Base-by-base conservation (phyloP, 2,888 invertebrate genomes). In the Nymphalis c-album region DNA sequence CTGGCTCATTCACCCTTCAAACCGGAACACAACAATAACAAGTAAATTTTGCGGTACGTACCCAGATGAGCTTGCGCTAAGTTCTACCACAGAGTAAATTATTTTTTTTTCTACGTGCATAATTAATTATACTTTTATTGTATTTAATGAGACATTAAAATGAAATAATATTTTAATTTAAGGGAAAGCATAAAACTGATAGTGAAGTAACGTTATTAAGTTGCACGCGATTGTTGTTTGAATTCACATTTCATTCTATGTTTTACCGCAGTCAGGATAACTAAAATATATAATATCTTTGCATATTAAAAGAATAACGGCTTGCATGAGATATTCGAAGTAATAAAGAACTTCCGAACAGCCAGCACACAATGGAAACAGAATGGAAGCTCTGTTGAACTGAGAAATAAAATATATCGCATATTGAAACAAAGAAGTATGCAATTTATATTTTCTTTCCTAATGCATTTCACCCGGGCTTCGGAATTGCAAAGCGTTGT, bases 351-450 rank as follows among this genome's bases (percentile, higher is more conserved):
- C 51, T 59, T 50, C 7, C 20, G 45, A 40, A 64, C 59, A 45
- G 5, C n/a, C 3, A 22, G n/a, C 45, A 16, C 26, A 51, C 59
- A 60, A 51, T 51, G 51, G 59, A 59, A 64, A 51, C 51, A 60
- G 17, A 57, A 35, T 59, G 51, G 46, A 53, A 46, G 59, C 57
- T 57, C 57, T 45, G 59, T 18, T 60, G 46, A 40, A 7, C 60
- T 55, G 20, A 1, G 47, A 45, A 60, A 55, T 65, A 55, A 60
- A 60, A 60, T 65, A 57, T 57, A 65, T 65, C 60, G 65, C 60
- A 51, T 65, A 65, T 65, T 47, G 65, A 65, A 65, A 65, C 65
- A 65, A 65, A 60, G 65, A 60, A 65, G 46, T 55, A 47, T 60
- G n/a, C 65, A 55, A 60, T 60, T 65, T 65, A 60, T 65, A 60